These are phyloP conservation scores for Tyto alba DNA, from an alignment of 2,113 vertebrate species.

Conservation along the genomic window DNA sequence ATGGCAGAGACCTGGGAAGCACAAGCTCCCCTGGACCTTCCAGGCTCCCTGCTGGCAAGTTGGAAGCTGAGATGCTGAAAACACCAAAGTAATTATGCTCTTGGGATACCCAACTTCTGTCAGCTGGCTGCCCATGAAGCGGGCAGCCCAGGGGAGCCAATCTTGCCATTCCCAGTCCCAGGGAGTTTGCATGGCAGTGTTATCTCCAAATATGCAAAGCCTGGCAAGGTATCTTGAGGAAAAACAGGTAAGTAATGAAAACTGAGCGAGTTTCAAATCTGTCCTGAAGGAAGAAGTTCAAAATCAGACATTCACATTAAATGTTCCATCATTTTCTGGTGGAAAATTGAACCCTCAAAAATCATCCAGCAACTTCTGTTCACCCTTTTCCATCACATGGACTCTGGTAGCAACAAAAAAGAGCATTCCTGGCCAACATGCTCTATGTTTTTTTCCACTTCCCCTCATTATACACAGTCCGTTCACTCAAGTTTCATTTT, in stretches of 20 bases:
- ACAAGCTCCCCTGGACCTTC: background rate
- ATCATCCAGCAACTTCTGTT: background rate
- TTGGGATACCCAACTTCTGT: background rate
- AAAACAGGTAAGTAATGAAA: background rate
- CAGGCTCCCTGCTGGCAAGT: conserved; percentile 7
- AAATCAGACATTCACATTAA: background rate
- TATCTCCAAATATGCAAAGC: background rate
- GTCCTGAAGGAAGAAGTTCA: background rate
- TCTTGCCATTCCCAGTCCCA: background rate
- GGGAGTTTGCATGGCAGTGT: background rate
- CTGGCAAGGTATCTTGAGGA: background rate
- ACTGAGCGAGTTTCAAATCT: background rate
- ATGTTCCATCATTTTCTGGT: background rate
- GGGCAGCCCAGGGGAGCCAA: background rate
- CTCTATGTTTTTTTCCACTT: background rate
- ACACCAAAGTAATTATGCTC: background rate
- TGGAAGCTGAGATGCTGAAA: conserved; percentile 28
- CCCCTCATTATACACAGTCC: background rate
- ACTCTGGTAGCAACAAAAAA: background rate
- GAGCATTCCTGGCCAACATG: background rate
- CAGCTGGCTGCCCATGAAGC: background rate
- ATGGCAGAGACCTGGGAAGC: background rate
- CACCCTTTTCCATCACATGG: background rate
- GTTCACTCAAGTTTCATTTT: background rate
- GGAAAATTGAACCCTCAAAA: background rate